A percentile compares a stretch with the other conserved stretches of the same genome.
Evolutionary conservation across 2,888 invertebrate genomes (phyloP).

Genomic region (Elysia crispata): DNA sequence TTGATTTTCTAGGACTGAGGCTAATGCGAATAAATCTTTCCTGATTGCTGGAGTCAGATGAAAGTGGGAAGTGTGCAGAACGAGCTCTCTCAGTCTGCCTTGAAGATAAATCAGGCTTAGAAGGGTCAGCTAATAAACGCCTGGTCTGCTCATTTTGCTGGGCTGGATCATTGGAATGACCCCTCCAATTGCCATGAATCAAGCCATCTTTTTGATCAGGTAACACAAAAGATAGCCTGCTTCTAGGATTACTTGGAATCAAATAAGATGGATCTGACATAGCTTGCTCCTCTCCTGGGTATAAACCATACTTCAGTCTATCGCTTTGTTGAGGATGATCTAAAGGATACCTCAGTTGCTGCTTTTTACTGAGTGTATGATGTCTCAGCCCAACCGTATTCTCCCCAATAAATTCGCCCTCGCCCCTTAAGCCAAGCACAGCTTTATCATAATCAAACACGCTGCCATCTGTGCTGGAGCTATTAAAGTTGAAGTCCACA

Average conservation of each 20-base stretch:
- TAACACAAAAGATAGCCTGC: neutral
- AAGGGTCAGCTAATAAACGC: neutral
- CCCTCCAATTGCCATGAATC: neutral
- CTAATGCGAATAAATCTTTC: conserved; percentile 52
- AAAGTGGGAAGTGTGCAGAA: neutral
- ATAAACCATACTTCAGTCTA: neutral
- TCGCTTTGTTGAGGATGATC: no score
- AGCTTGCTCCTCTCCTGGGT: neutral
- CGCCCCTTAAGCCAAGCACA: conserved; percentile 11
- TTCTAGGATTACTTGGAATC: neutral
- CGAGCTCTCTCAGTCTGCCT: no score
- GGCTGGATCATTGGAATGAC: neutral
- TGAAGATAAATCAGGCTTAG: neutral
- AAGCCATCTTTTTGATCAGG: neutral
- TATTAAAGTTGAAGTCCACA: conserved; percentile 49
- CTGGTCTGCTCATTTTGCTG: neutral
- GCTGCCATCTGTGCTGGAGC: conserved; percentile 49
- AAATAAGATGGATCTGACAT: conserved; percentile 38
- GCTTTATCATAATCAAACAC: conserved; percentile 49
- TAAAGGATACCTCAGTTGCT: no score
- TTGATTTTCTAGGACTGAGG: conserved; percentile 42
- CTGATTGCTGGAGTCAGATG: neutral
- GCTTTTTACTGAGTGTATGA: no score
- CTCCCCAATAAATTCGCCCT: neutral
- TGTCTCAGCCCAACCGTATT: no score